Conservation (phyloP, 2,113 vertebrate genomes). For the Macroglossus sobrinus region DNA sequence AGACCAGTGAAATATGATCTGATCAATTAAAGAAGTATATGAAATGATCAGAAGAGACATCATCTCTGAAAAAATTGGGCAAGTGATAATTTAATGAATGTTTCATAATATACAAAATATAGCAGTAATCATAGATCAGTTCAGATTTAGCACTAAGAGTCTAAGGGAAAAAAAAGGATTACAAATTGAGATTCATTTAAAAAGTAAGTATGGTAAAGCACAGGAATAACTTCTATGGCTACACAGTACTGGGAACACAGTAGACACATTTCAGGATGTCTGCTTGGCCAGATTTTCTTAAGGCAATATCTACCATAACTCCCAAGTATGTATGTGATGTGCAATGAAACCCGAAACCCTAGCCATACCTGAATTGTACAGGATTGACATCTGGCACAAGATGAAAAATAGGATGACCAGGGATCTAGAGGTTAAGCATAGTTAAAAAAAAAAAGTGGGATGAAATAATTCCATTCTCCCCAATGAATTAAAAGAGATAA, state of each 20-base stretch:
- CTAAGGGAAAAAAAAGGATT: not conserved
- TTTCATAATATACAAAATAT: not conserved
- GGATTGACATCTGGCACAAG: not conserved
- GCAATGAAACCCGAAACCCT: not conserved
- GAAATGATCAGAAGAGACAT: not conserved
- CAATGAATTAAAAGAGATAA: not conserved
- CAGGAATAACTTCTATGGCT: not conserved
- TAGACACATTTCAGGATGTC: not conserved
- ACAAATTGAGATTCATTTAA: not conserved
- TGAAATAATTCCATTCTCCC: not conserved
- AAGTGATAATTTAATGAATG: not conserved
- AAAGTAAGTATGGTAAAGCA: not conserved
- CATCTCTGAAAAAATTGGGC: not conserved
- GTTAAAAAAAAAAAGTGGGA: not conserved
- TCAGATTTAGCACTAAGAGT: not conserved
- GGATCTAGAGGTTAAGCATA: not conserved
- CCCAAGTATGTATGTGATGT: not conserved
- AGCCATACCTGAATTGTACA: not conserved
- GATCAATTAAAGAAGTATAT: not conserved
- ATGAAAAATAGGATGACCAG: not conserved
- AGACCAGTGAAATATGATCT: not conserved
- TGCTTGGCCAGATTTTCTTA: not conserved
- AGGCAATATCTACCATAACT: not conserved
- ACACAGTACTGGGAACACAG: not conserved
- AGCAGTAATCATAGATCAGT: not conserved